Percentiles rank a stretch among this genome's conserved stretches.
These are phyloP conservation scores for Formicarius rufipectus DNA, from an alignment of 2,113 vertebrate species.

Conservation along the genomic window DNA sequence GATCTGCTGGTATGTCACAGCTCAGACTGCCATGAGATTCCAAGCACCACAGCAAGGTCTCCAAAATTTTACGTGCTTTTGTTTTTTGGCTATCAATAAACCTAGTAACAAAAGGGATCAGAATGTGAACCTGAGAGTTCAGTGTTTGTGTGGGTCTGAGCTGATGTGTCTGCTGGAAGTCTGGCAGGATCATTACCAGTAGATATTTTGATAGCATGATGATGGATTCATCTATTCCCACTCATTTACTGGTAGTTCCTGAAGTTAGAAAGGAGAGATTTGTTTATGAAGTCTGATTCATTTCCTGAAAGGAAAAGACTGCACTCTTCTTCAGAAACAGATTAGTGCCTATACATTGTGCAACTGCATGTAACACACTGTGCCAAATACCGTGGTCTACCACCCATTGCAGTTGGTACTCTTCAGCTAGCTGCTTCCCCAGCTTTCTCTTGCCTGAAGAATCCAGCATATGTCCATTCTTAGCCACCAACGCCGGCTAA, in stretches of 20 bases:
- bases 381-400: not conserved
- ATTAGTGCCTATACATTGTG: not conserved
- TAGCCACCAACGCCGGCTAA: not conserved
- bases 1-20: not conserved
- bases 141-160: not conserved
- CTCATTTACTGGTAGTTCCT: not conserved
- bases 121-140: not conserved
- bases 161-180: not conserved
- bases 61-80: not conserved
- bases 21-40: not conserved
- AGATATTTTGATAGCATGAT: not conserved
- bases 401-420: not conserved
- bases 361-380: not conserved
- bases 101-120: not conserved
- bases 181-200: not conserved
- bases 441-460: not conserved
- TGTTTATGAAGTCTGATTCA: constrained; percentile 9
- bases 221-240: not conserved
- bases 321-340: not conserved
- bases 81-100: not conserved
- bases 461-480: not conserved
- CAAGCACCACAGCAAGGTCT: not conserved
- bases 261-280: not conserved
- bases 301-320: not conserved
- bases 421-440: not conserved